Percentiles rank a stretch among this genome's conserved stretches.
Conservation (phyloP, 2,113 vertebrate genomes). For the Myiagra hebetior region DNA sequence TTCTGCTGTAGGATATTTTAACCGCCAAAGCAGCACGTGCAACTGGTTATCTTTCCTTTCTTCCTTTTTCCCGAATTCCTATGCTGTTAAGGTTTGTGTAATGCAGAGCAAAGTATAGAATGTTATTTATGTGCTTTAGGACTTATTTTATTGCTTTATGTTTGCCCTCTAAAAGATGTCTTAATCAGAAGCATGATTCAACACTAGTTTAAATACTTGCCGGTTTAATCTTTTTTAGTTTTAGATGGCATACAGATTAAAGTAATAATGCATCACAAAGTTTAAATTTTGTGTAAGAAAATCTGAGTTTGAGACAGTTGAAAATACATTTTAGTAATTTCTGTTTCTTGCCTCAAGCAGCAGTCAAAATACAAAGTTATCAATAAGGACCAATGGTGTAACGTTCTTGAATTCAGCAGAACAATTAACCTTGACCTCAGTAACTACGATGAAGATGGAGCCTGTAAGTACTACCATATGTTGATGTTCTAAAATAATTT, state of each 20-base stretch:
- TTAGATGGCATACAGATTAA: not conserved
- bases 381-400: slow-evolving; percentile 99
- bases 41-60: not conserved
- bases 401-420: slow-evolving; percentile 98
- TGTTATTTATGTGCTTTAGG: not conserved
- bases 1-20: not conserved
- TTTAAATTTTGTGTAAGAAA: not conserved
- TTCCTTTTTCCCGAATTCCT: not conserved
- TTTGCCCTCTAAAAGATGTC: not conserved
- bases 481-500: not conserved
- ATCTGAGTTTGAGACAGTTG: not conserved
- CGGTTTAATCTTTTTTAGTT: not conserved
- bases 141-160: not conserved
- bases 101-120: not conserved
- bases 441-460: slow-evolving; percentile 98
- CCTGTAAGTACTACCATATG: slow-evolving; percentile 82
- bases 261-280: not conserved
- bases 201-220: not conserved
- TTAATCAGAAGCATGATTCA: not conserved
- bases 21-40: not conserved
- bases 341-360: slow-evolving; percentile 72
- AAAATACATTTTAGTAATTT: slow-evolving; percentile 1
- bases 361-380: slow-evolving; percentile 99
- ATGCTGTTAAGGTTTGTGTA: not conserved
- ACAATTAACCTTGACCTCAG: slow-evolving; percentile 98